Evolutionary conservation across 2,113 vertebrate species (phyloP).

Genomic region (Rhinoderma darwinii): DNA sequence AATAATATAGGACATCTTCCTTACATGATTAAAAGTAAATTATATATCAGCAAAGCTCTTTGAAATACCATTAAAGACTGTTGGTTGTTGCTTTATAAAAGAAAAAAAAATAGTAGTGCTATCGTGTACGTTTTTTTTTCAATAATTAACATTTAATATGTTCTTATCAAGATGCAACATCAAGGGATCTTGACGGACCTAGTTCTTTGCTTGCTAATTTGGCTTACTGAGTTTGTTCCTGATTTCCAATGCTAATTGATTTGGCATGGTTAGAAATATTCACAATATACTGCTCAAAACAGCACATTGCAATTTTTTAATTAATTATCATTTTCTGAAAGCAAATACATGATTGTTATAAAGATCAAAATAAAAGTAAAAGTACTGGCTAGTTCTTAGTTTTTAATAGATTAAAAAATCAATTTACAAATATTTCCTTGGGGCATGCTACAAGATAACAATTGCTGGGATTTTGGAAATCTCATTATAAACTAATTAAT

Average conservation of each 20-base stretch:
- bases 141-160: slow-evolving; percentile 40
- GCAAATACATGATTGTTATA: background rate
- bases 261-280: slow-evolving; percentile 2
- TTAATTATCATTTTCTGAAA: background rate
- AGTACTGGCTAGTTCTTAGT: background rate
- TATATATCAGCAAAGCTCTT: background rate
- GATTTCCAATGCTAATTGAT: slow-evolving; percentile 32
- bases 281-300: background rate
- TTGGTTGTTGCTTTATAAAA: background rate
- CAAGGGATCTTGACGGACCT: slow-evolving; percentile 11
- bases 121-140: background rate
- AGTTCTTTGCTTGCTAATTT: background rate
- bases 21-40: background rate
- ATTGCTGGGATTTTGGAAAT: background rate
- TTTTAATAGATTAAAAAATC: background rate
- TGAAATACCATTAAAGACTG: background rate
- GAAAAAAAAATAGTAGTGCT: background rate
- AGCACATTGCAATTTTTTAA: background rate
- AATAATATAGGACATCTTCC: background rate
- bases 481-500: slow-evolving; percentile 19
- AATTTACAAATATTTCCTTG: slow-evolving; percentile 24
- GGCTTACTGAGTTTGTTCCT: slow-evolving; percentile 10
- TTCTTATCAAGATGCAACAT: slow-evolving; percentile 36
- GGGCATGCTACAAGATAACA: background rate
- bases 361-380: background rate